Base-by-base conservation (phyloP, 2,797 vertebrate genomes). In the Diplodus sargus region DNA sequence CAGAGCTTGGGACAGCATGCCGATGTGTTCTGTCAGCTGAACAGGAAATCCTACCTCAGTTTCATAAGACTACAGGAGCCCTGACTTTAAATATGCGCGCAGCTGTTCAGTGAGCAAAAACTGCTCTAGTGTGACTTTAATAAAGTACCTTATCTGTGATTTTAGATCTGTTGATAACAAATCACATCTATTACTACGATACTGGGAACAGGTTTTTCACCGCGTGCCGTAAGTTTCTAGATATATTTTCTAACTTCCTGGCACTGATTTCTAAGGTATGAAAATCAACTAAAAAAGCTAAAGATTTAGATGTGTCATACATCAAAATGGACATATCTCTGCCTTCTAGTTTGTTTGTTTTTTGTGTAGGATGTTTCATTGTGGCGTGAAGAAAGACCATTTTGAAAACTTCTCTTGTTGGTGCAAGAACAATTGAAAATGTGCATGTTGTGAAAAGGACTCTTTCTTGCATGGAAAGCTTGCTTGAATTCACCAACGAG, bases 1-100 rank as follows among this genome's bases (percentile, higher is more conserved):
- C 74, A 83, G 43, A 73, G 28, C n/a, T 43, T 23, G 39, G 52
- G 73, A 70, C 57, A 17, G 45, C 51, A 48, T 74, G n/a, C 25
- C 20, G 2, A 47, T 43, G 58, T 81, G 17, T 48, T 78, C 39
- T 65, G 56, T 82, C 66, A 74, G 13, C 60, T 54, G 12, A 9
- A 47, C 75, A 82, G 80, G 78, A 91, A 78, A 79, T 82, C 64
- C 67, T 77, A 25, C 70, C 22, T 23, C 1, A 0, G 39, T 88
- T 79, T 86, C 79, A 57, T 34, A 65, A 82, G 54, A 62, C 18
- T 42, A 12, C 58, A 52, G 10, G 2, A 54, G 20, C 30, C 68
- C 47, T 59, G 14, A 51, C 18, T 58, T 66, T 47, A 18, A 51
- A 56, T 52, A 53, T 48, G 48, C 28, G 11, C 25, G 48, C 43